Conservation (phyloP, 92 coral and sea anemone genomes). For the Actinernus sp. region DNA sequence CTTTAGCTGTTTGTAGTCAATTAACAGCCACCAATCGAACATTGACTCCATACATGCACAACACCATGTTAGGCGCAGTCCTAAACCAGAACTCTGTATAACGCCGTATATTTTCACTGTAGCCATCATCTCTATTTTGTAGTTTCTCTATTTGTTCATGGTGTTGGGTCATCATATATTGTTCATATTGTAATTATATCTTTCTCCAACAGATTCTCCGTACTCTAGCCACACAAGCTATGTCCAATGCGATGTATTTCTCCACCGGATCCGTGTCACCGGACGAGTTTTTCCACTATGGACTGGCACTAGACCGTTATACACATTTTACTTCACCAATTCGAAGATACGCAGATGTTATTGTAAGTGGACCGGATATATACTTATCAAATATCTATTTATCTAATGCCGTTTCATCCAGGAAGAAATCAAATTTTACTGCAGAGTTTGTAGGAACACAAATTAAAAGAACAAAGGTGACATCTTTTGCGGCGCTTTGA, state of each 20-base stretch:
- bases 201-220: conserved; percentile 60
- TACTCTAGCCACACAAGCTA: conserved; percentile 89
- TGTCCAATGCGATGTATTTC: conserved; percentile 88
- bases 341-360: conserved; percentile 90
- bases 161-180: too few species aligned
- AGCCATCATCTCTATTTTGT: neutral
- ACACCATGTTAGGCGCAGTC: too few species aligned
- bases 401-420: too few species aligned
- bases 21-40: too few species aligned
- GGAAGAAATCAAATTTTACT: too few species aligned
- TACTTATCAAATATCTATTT: neutral
- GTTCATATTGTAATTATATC: too few species aligned
- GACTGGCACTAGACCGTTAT: conserved; percentile 85
- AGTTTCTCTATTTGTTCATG: neutral
- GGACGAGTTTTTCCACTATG: conserved; percentile 86
- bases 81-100: neutral
- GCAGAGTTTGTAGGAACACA: too few species aligned
- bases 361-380: conserved; percentile 52
- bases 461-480: too few species aligned
- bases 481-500: too few species aligned
- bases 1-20: too few species aligned
- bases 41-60: too few species aligned
- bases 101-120: neutral
- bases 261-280: conserved; percentile 87
- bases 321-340: conserved; percentile 95